A percentile compares a stretch with the other conserved stretches of the same genome.
Conservation (phyloP, 64 coral and sea anemone species). For the Acropora tenuis region DNA sequence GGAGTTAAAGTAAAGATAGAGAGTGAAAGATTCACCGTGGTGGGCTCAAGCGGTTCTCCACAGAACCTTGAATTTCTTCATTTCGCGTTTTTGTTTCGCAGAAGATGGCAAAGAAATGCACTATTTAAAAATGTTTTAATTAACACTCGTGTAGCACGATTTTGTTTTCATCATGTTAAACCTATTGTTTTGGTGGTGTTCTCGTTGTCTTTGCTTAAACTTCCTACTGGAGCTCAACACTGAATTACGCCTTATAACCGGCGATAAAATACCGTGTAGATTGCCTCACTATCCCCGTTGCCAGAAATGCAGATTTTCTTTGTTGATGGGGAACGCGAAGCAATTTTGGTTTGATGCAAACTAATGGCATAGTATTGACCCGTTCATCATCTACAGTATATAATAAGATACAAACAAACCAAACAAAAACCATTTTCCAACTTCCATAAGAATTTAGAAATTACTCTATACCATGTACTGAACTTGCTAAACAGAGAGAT, state of each 20-base stretch:
- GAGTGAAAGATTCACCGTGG: too few relatives aligned
- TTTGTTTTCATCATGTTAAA: slow-evolving; percentile 8
- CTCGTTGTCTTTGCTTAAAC: slow-evolving; percentile 3
- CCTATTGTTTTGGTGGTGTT: slow-evolving; percentile 1
- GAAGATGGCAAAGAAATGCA: neutral
- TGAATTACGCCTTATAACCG: slow-evolving; percentile 8
- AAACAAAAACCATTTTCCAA: neutral
- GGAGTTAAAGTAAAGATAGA: too few relatives aligned
- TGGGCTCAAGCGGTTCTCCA: neutral
- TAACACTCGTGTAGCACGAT: slow-evolving; percentile 6
- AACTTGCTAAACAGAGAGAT: slow-evolving; percentile 11
- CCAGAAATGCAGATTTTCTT: neutral
- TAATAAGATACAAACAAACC: slow-evolving; percentile 4
- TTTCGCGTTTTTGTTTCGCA: neutral
- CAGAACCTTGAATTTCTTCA: slow-evolving; percentile 3
- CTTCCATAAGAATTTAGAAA: neutral
- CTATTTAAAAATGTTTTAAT: neutral
- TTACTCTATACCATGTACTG: slow-evolving; percentile 11
- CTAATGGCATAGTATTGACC: slow-evolving; percentile 1
- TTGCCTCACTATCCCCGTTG: neutral
- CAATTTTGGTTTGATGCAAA: slow-evolving; percentile 15
- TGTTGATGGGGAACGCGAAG: neutral
- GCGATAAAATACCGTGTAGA: neutral
- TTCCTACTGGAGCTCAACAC: neutral
- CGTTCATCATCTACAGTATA: slow-evolving; percentile 11